Evolutionary conservation across 2,113 vertebrate species (phyloP), one percentile per base, ranked within the genome.

Genomic region (Platichthys stellatus): DNA sequence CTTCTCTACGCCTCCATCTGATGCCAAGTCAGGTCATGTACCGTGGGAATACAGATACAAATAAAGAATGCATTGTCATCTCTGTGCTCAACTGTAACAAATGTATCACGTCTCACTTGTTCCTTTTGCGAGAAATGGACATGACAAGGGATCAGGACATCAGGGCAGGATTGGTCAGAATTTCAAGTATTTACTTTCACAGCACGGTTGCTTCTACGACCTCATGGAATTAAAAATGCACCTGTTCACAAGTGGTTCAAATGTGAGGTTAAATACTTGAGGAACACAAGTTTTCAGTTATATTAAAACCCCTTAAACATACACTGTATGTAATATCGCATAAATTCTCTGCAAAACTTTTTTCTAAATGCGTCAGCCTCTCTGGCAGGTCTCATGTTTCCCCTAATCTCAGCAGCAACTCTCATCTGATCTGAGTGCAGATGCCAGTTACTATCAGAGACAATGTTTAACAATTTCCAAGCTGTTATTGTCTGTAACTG

Each of bases 401-500:
- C 31, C 78, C 72, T 86, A 86, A 92, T 90, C 74, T 92, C 56
- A 6, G 35, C 23, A 56, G 71, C 74, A 76, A 72, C 83, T 81
- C 73, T 20, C 74, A 72, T 86, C 80, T 85, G 93, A 93, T 92
- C 72, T 87, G 76, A 78, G 80, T 76, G 53, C 63, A 70, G 89
- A 90, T 90, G 81, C 74, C 67, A 20, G 70, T 76, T 59, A 56
- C 82, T 92, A 93, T 90, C 92, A 57, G 84, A 85, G 63, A 89
- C 83, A 88, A 74, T 87, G 84, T 91, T 92, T 87, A 89, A 93
- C 89, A 85, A 90, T 91, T 86, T 89, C 76, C 6, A 85, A 86
- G 69, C 64, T 90, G 89, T 92, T 92, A 91, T 89, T 92, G 86
- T 92, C 88, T 93, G 84, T 72, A 53, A 73, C 86, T 86, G 86